Conservation (phyloP, 2,797 vertebrate genomes). For the Coracias cyanogaster region DNA sequence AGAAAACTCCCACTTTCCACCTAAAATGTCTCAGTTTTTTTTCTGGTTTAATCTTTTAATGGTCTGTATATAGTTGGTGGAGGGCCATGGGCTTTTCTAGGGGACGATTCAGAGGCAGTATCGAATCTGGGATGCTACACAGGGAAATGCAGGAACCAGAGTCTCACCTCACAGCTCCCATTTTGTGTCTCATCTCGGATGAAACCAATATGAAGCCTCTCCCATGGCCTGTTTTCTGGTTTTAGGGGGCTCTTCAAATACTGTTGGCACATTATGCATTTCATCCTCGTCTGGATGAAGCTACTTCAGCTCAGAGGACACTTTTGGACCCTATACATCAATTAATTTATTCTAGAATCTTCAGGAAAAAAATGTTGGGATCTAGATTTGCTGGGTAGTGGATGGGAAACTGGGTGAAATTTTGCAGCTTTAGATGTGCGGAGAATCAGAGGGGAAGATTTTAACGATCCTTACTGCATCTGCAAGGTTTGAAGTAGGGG, state of each 20-base stretch:
- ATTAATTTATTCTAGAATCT: neutral
- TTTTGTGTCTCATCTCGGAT: neutral
- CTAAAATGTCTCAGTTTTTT: neutral
- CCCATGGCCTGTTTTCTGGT: fast-evolving
- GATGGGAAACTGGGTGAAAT: neutral
- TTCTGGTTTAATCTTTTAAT: neutral
- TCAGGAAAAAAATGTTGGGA: neutral
- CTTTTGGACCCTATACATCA: neutral
- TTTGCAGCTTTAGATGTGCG: neutral
- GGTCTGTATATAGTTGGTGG: neutral
- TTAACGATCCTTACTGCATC: neutral
- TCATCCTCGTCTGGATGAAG: neutral
- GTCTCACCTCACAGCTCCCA: neutral
- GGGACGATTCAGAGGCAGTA: neutral
- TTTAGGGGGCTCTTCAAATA: neutral
- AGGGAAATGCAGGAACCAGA: neutral
- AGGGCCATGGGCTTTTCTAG: neutral
- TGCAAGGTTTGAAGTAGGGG: neutral
- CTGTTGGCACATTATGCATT: neutral
- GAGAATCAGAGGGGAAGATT: neutral
- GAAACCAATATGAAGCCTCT: neutral
- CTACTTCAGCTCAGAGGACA: neutral
- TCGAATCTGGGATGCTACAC: neutral
- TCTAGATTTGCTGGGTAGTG: neutral
- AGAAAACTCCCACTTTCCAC: neutral